Conservation (phyloP, 2,888 invertebrate species). For the Timema podura region DNA sequence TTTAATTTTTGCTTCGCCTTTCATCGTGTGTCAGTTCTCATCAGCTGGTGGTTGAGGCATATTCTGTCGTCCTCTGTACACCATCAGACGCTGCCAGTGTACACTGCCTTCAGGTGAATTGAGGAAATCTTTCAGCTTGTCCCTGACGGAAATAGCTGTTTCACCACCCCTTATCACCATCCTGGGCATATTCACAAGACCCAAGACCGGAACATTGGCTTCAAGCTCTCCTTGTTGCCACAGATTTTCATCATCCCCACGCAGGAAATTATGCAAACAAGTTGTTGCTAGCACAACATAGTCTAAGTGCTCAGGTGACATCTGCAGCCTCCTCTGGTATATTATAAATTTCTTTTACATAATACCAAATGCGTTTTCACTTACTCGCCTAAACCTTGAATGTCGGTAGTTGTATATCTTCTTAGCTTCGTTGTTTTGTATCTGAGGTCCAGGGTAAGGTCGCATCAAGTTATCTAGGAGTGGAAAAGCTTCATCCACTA, state of each 20-base stretch:
- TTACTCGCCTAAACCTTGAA: neutral
- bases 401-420: neutral
- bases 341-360: neutral
- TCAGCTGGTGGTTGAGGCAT: no score
- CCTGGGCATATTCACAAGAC: neutral
- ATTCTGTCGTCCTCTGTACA: no score
- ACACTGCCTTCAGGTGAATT: neutral
- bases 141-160: neutral
- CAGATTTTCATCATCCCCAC: neutral
- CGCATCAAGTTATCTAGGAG: neutral
- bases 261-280: conserved; percentile 6
- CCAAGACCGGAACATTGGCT: neutral
- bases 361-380: neutral
- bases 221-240: neutral
- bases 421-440: neutral
- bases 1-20: no score
- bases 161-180: neutral
- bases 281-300: neutral
- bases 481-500: neutral
- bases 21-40: no score
- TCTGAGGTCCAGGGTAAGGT: neutral
- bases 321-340: neutral
- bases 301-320: neutral
- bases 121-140: neutral
- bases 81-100: no score